These are phyloP conservation scores for Blastobasis adustella DNA, from an alignment of 2,888 invertebrate genomes.

Conservation along the genomic window DNA sequence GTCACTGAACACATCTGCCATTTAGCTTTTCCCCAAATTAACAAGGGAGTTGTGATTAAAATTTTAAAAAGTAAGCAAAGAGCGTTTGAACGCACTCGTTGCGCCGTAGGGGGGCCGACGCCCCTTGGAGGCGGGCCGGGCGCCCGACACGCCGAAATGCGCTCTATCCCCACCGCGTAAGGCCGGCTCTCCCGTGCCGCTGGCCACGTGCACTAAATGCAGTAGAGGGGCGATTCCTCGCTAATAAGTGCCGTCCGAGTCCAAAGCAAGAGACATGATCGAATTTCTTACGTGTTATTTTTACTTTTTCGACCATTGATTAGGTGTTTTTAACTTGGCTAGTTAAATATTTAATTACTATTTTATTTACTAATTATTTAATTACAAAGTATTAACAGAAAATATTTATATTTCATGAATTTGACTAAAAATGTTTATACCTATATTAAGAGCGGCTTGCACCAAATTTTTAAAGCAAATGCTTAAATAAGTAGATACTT, in stretches of 20 bases:
- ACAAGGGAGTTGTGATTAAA: constrained; percentile 63
- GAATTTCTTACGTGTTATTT: too few species aligned
- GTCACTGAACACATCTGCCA: constrained; percentile 37
- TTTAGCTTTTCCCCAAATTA: constrained; percentile 60
- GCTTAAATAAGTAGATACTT: too few species aligned
- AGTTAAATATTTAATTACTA: too few species aligned
- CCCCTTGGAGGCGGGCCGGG: constrained; percentile 67
- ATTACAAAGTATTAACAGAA: too few species aligned
- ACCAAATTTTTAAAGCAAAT: too few species aligned
- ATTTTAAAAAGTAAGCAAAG: constrained; percentile 57
- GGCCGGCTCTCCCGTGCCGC: not conserved
- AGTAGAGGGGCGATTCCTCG: constrained; percentile 51
- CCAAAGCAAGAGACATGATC: constrained; percentile 14
- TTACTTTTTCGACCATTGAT: too few species aligned
- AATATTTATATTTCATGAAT: too few species aligned
- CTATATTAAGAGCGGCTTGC: too few species aligned
- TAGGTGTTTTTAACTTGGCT: too few species aligned
- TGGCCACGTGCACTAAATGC: constrained; percentile 50
- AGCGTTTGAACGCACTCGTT: constrained; percentile 59
- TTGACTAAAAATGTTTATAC: too few species aligned
- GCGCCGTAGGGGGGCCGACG: constrained; percentile 60
- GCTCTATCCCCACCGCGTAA: constrained; percentile 20
- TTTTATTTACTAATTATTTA: too few species aligned
- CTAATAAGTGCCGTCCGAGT: constrained; percentile 58
- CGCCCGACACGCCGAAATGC: constrained; percentile 18